Percentiles rank a stretch among this genome's conserved stretches.
phyloP scores from a whole-genome alignment of 1,140 invertebrate genomes.

The Lepidostoma basale region DNA sequence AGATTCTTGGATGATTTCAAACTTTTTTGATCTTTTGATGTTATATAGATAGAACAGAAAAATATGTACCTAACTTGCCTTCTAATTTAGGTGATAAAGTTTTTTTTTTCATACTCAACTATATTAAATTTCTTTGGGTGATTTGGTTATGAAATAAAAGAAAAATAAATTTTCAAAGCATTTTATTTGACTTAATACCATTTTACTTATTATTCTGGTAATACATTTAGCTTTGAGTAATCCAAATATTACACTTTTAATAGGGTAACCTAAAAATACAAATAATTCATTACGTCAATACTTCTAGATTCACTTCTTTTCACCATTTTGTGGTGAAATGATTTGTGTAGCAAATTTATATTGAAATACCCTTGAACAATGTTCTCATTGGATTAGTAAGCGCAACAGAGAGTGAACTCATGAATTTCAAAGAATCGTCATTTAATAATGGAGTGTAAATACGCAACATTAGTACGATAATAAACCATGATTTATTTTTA shows the following conservation, averaged over 20 bases:
- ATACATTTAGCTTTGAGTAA: conserved; percentile 47
- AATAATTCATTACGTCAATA: conserved; percentile 37
- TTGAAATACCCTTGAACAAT: conserved; percentile 32
- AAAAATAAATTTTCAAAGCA: conserved; percentile 43
- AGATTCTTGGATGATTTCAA: too few relatives aligned
- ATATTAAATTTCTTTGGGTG: too few relatives aligned
- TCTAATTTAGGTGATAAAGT: too few relatives aligned
- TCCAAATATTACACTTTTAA: conserved; percentile 45
- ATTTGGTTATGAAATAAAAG: conserved; percentile 25
- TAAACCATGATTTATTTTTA: conserved; percentile 5
- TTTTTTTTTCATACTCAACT: too few relatives aligned
- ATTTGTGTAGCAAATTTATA: conserved; percentile 29
- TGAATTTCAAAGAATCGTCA: too few relatives aligned
- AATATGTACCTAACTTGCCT: too few relatives aligned
- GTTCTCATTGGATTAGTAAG: background rate
- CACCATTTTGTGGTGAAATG: conserved; percentile 1
- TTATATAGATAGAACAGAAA: too few relatives aligned
- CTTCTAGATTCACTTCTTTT: conserved; percentile 17
- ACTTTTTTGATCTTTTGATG: too few relatives aligned
- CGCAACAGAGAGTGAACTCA: background rate
- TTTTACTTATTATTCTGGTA: conserved; percentile 45
- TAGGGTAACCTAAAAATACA: conserved; percentile 46
- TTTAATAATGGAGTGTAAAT: too few relatives aligned
- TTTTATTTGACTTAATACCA: conserved; percentile 47
- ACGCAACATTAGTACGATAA: too few relatives aligned